These are phyloP conservation scores for Agrotis puta DNA, from an alignment of 2,888 invertebrate genomes.

Conservation along the genomic window DNA sequence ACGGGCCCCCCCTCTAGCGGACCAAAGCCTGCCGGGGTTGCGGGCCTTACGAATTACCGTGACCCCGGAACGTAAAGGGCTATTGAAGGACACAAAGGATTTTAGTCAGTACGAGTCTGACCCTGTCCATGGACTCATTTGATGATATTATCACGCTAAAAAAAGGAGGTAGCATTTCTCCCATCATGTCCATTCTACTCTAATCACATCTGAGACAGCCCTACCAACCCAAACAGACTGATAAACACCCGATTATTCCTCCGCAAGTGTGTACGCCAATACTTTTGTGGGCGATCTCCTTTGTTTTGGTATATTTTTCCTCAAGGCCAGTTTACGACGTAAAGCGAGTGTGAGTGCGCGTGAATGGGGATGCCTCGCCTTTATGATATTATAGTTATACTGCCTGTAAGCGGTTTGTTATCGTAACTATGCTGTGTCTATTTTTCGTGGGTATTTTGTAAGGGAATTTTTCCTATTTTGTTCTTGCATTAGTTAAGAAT, in stretches of 20 bases:
- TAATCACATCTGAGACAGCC: slow-evolving; percentile 16
- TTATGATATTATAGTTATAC: slow-evolving; percentile 54
- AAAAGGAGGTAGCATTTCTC: too few species aligned
- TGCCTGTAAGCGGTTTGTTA: slow-evolving; percentile 52
- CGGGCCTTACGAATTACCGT: too few species aligned
- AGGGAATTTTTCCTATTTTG: not conserved
- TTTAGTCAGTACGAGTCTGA: too few species aligned
- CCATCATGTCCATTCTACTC: too few species aligned
- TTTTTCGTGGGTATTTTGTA: slow-evolving; percentile 26
- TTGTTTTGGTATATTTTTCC: slow-evolving; percentile 59
- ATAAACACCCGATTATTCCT: slow-evolving; percentile 60
- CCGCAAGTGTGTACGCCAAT: slow-evolving; percentile 48
- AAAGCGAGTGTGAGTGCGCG: slow-evolving; percentile 49
- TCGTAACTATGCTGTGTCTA: slow-evolving; percentile 40
- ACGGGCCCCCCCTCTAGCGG: too few species aligned
- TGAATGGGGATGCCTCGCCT: slow-evolving; percentile 39
- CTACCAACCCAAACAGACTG: slow-evolving; percentile 49
- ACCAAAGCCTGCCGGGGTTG: too few species aligned
- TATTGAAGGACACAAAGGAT: too few species aligned
- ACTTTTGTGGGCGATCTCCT: slow-evolving; percentile 47
- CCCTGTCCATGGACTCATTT: too few species aligned
- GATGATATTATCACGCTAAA: too few species aligned
- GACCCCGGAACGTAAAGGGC: too few species aligned
- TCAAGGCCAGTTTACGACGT: slow-evolving; percentile 42
- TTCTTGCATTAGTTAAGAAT: not conserved